Evolutionary conservation across 1,140 invertebrate species (phyloP).

Genomic region (Phocides pigmalion): DNA sequence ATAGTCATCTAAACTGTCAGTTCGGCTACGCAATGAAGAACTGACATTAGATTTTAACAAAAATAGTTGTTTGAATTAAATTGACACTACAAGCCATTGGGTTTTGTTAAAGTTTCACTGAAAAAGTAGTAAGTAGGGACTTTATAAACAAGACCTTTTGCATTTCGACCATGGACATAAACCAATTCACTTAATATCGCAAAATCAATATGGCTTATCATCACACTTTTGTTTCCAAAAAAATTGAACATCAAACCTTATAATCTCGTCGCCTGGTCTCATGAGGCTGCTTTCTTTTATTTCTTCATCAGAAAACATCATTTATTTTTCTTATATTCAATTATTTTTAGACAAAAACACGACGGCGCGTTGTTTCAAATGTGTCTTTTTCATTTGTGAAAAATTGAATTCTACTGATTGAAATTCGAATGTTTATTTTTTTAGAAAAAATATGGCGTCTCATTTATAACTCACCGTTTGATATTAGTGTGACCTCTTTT

Average conservation of each 20-base stretch:
- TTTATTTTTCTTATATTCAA: constrained; percentile 76
- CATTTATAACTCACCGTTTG: background rate
- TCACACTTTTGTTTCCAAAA: constrained; percentile 53
- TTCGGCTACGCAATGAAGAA: no score
- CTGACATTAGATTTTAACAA: no score
- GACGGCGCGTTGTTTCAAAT: constrained; percentile 58
- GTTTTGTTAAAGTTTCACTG: no score
- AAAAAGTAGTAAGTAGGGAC: no score
- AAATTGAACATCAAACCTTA: constrained; percentile 75
- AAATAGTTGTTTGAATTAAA: no score
- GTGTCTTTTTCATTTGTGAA: constrained; percentile 61
- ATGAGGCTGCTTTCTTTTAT: constrained; percentile 76
- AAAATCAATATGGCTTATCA: constrained; percentile 50
- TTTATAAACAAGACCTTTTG: no score
- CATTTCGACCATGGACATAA: no score
- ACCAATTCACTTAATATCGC: no score
- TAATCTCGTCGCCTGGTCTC: constrained; percentile 73
- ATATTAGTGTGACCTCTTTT: constrained; percentile 56
- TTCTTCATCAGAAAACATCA: constrained; percentile 78
- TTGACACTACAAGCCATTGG: no score
- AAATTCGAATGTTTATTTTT: constrained; percentile 58
- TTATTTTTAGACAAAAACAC: constrained; percentile 73
- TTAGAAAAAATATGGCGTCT: constrained; percentile 25
- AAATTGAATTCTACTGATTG: constrained; percentile 38
- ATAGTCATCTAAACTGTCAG: no score